Base-by-base conservation (phyloP, 2,888 invertebrate genomes). In the Luperina nickerlii region DNA sequence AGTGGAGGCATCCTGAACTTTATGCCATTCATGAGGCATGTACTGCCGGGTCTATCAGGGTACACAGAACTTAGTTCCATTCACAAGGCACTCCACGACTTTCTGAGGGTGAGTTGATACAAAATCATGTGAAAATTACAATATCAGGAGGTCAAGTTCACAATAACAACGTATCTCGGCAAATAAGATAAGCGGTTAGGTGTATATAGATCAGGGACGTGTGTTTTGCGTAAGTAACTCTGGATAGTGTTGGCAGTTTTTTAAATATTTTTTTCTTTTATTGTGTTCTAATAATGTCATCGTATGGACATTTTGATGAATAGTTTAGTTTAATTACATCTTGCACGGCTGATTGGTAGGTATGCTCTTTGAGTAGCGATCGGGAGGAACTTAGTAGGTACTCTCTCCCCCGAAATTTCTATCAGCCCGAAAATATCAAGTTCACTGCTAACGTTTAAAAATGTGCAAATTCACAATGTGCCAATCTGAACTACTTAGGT, bases 1-100 rank as follows among this genome's bases (percentile, higher is more conserved):
- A 97, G 98, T 66, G 98, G 98, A 1, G 98, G 98, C 0, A 88
- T 98, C 9, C 90, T 98, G 68, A 98, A 98, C 85, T 98, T 98
- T 90, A 94, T 98, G 95, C 98, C 98, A 0, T 97, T 97, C 86
- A 90, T 98, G 38, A 96, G 98, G 76, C 97, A 97, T 90, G 73
- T 98, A 2, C 96, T 97, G 1, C 98, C 98, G 0, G 95, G 97
- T 74, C 90, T 96, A 2, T 97, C 97, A 38, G 98, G 98, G 1
- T 98, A 98, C 91, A 97, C 95, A 0, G 95, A 97, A 78, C 90
- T 98, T 27, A 94, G 96, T 82, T 90, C 92, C 1, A 96, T 97
- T 32, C 95, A 97, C 67, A 90, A 94, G 0, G 94, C 96, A 73
- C 92, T 98, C 57, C 97, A 97, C 94, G 89, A 90, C 0, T 98